Percentiles rank a stretch among this genome's conserved stretches.
Conservation (phyloP, 2,888 invertebrate species). For the Tetranychus truncatus region DNA sequence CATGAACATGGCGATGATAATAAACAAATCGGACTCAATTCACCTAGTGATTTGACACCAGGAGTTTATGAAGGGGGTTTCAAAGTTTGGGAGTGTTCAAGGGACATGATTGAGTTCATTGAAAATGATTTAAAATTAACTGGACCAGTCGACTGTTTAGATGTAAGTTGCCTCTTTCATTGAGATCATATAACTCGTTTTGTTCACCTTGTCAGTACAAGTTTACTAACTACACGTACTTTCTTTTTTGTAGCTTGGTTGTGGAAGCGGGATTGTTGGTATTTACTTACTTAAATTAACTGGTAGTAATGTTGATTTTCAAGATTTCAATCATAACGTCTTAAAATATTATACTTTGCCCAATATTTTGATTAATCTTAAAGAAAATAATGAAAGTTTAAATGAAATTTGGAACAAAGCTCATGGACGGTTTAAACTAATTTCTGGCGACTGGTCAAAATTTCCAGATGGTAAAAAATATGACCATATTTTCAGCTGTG, state of each 20-base stretch:
- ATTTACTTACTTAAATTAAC: slow-evolving; percentile 39
- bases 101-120: slow-evolving; percentile 52
- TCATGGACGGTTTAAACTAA: slow-evolving; percentile 33
- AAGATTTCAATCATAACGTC: slow-evolving; percentile 85
- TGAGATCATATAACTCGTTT: background rate
- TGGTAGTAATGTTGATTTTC: slow-evolving; percentile 48
- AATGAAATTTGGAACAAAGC: slow-evolving; percentile 30
- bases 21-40: background rate
- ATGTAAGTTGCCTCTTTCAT: background rate
- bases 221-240: background rate
- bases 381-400: slow-evolving; percentile 19
- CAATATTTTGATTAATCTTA: slow-evolving; percentile 50
- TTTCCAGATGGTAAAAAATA: slow-evolving; percentile 38
- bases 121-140: slow-evolving; percentile 39
- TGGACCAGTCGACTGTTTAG: background rate
- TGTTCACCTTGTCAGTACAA: slow-evolving; percentile 22
- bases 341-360: slow-evolving; percentile 58
- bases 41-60: slow-evolving; percentile 2
- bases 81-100: slow-evolving; percentile 87
- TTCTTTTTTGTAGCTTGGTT: slow-evolving; percentile 46
- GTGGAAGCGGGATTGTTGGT: slow-evolving; percentile 59
- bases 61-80: slow-evolving; percentile 44
- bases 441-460: slow-evolving; percentile 54
- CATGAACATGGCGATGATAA: background rate
- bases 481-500: slow-evolving; percentile 70